Base-by-base conservation (phyloP, 2,113 vertebrate genomes). In the Muscicapa adusta region DNA sequence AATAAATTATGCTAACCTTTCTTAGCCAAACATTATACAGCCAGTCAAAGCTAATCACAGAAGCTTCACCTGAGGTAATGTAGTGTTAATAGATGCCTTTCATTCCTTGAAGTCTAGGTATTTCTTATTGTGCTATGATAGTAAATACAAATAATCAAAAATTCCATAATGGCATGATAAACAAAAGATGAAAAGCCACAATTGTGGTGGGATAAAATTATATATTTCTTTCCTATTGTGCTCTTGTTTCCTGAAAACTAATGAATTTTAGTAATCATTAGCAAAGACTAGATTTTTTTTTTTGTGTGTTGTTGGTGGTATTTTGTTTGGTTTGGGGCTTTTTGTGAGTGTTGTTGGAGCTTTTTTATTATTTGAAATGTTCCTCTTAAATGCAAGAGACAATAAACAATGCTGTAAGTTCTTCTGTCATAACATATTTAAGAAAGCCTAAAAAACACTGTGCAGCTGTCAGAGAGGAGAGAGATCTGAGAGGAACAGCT, bases 361-460 rank as follows among this genome's bases (percentile, higher is more conserved):
- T 38, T 65, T 76, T 26, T 25, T 31, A 22, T 54, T 65, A n/a
- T 66, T 86, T 86, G 20, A 56, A 77, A 5, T 36, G 8, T 54
- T 68, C 5, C 5, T 88, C 16, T 50, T 50, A 60, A 56, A 23
- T 70, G 28, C 2, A 60, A 68, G 18, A 74, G 19, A 53, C 15
- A 62, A 22, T 18, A 22, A 61, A 2, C 0, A 1, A 26, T 2
- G 1, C 1, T 28, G 7, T 28, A 42, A 40, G 6, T 12, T 42
- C 7, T 13, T 51, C 43, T 53, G 12, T 38, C 51, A 42, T 14
- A 43, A 38, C 4, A 6, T 57, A 16, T 10, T 29, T 57, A 47
- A 62, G 24, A 50, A 77, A 50, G 12, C 4, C 10, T 73, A 23
- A 47, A 78, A 62, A 45, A 0, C 2, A 1, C 17, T 65, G 9